Base-by-base conservation (phyloP, 2,797 vertebrate genomes). In the Enteromius thamalakanensis region DNA sequence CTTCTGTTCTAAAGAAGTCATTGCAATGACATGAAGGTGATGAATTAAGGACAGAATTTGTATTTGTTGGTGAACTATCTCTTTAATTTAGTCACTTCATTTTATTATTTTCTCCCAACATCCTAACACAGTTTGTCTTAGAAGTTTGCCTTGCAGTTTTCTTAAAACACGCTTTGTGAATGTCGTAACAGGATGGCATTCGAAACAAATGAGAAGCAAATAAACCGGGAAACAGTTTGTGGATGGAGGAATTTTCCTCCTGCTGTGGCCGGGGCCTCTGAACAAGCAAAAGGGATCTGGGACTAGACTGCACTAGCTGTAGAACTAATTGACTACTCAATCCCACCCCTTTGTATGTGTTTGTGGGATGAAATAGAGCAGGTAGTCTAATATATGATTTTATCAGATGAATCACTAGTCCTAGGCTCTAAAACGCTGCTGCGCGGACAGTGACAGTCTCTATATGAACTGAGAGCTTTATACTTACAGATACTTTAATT, bases 141-240 rank as follows among this genome's bases (percentile, higher is more conserved):
- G 19, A 79, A 34, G 64, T 37, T 51, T 0, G 11, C 45, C 10
- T 2, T 67, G 42, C 76, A 29, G 26, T 67, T 67, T 45, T 6
- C 7, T 68, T 55, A 23, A 12, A 23, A 32, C 51, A 17, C 23
- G 45, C 64, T 67, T n/a, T 67, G 60, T 67, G 26, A 79, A 65
- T 74, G 51, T 67, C 3, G 0, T 17, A 17, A 69, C 47, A 37
- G 32, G 21, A 23, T 26, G 49, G 32, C 32, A 55, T 37, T 23
- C 15, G 11, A 42, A 80, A 80, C 32, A 80, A 80, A 69, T 69
- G 49, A 55, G 21, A 69, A 55, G 47, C 65, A 80, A 69, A 80
- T 40, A 58, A 75, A 58, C 12, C 2, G 0, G 1, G 34, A 26
- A 32, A 42, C n/a, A 80, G 3, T 69, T 62, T 77, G 37, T 62